Evolutionary conservation across 2,113 vertebrate genomes (phyloP).

Genomic region (Baryphthengus martii): DNA sequence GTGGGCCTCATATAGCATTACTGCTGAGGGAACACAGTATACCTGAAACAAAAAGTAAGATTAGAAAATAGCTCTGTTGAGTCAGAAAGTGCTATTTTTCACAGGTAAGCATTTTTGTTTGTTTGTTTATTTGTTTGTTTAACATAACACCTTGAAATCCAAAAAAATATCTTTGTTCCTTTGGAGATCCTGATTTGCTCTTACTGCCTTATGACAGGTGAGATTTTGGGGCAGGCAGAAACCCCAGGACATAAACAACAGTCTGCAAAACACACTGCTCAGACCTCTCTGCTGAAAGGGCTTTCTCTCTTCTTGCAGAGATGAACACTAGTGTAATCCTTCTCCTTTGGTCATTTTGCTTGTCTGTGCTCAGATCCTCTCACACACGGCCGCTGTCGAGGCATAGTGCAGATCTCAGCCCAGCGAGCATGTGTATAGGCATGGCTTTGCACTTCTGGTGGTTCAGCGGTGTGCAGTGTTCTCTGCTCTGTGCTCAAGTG

Average conservation of each 20-base stretch:
- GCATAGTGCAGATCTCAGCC: background rate
- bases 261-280: background rate
- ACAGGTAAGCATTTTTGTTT: background rate
- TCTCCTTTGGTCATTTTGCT: background rate
- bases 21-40: background rate
- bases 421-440: fast-evolving
- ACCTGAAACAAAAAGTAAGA: background rate
- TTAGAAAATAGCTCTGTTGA: background rate
- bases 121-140: background rate
- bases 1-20: fast-evolving
- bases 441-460: background rate
- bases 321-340: background rate
- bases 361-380: background rate
- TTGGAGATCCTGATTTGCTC: background rate
- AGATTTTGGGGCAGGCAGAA: background rate
- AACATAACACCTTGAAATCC: background rate
- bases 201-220: background rate
- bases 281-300: background rate
- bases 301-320: background rate
- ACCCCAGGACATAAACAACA: background rate
- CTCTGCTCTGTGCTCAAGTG: background rate
- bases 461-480: background rate
- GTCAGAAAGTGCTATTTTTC: background rate
- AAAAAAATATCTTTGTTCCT: background rate
- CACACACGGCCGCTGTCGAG: background rate